Conservation (phyloP, 2,888 invertebrate species). For the Sceliomorpha sp. region DNA sequence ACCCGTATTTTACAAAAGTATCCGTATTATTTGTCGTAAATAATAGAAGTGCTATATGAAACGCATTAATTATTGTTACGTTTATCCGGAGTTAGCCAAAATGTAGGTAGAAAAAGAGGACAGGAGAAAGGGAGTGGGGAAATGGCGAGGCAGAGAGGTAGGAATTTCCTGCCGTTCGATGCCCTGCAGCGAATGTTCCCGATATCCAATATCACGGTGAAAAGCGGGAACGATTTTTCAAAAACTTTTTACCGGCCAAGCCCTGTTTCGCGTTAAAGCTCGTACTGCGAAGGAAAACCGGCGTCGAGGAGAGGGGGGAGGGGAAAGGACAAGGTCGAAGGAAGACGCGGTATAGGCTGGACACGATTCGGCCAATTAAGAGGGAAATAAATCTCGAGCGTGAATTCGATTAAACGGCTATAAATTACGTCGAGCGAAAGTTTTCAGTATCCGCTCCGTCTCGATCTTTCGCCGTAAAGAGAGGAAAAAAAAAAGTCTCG, state of each 20-base stretch:
- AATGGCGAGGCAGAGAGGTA: neutral
- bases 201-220: slow-evolving; percentile 60
- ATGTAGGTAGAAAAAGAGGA: neutral
- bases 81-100: no score
- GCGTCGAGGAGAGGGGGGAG: slow-evolving; percentile 8
- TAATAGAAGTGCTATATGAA: no score
- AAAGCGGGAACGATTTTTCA: slow-evolving; percentile 66
- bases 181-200: slow-evolving; percentile 32
- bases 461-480: slow-evolving; percentile 10
- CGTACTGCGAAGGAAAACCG: slow-evolving; percentile 36
- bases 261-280: slow-evolving; percentile 49
- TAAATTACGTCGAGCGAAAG: slow-evolving; percentile 66
- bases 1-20: no score
- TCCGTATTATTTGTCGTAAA: no score
- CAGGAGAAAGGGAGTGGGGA: slow-evolving; percentile 4
- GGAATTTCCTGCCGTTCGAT: slow-evolving; percentile 1
- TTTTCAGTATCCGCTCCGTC: slow-evolving; percentile 6
- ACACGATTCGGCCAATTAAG: slow-evolving; percentile 71
- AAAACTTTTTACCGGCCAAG: slow-evolving; percentile 65
- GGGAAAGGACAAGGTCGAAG: slow-evolving; percentile 11
- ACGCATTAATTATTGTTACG: no score
- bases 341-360: slow-evolving; percentile 54
- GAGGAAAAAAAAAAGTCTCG: slow-evolving; percentile 7
- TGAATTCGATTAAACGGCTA: slow-evolving; percentile 75
- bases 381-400: slow-evolving; percentile 72